These are phyloP conservation scores for Leucozona laternaria DNA, from an alignment of 2,888 invertebrate species.

Conservation along the genomic window DNA sequence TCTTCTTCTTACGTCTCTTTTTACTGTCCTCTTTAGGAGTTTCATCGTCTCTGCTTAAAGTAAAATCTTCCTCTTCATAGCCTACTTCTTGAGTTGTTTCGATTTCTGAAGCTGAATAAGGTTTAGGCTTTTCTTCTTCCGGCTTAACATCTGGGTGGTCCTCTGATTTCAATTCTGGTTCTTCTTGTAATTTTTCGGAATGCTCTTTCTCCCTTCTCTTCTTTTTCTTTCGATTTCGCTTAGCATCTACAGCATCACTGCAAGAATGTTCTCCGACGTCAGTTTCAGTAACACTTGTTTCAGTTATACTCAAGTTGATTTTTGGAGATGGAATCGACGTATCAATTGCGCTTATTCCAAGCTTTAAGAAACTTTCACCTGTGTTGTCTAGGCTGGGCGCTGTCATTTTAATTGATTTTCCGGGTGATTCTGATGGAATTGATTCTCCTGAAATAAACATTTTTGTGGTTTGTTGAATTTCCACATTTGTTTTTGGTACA, in stretches of 20 bases:
- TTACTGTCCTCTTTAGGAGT: slow-evolving; percentile 79
- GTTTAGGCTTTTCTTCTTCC: slow-evolving; percentile 26
- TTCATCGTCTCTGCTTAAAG: slow-evolving; percentile 84
- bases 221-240: slow-evolving; percentile 87
- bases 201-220: slow-evolving; percentile 85
- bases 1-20: slow-evolving; percentile 84
- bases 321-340: slow-evolving; percentile 76
- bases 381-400: slow-evolving; percentile 83
- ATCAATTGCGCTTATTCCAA: slow-evolving; percentile 77
- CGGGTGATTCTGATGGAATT: slow-evolving; percentile 76
- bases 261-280: slow-evolving; percentile 54
- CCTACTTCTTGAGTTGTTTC: slow-evolving; percentile 86
- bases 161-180: slow-evolving; percentile 32
- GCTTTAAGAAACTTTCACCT: slow-evolving; percentile 80
- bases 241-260: slow-evolving; percentile 84
- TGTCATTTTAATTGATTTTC: slow-evolving; percentile 79
- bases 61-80: slow-evolving; percentile 89
- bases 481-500: slow-evolving; percentile 62
- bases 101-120: slow-evolving; percentile 79
- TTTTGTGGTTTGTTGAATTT: slow-evolving; percentile 80
- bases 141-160: slow-evolving; percentile 81
- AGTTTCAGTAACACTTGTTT: slow-evolving; percentile 78
- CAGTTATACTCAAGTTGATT: slow-evolving; percentile 81
- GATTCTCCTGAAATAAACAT: slow-evolving; percentile 81
- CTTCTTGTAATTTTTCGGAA: slow-evolving; percentile 62